Evolutionary conservation across 2,797 vertebrate genomes (phyloP).

Genomic region (Psittacula derbiana): DNA sequence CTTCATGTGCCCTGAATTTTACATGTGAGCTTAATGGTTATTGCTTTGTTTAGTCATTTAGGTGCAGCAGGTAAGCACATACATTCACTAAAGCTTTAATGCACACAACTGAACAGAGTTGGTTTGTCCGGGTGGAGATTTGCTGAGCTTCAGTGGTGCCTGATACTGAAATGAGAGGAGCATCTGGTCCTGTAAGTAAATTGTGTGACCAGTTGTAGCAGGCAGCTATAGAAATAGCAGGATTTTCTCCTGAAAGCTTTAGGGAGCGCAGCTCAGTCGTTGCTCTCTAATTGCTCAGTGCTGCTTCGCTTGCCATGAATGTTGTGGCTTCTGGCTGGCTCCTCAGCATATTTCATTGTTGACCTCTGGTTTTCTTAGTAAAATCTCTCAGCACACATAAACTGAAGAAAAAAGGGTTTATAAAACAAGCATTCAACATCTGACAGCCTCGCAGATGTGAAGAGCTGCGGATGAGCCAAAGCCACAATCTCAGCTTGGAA

Average conservation of each 20-base stretch:
- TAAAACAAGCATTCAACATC: neutral
- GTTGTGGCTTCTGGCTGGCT: slow-evolving; percentile 19
- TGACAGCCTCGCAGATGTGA: neutral
- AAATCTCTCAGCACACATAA: neutral
- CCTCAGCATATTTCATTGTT: neutral
- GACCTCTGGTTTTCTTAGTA: slow-evolving; percentile 1
- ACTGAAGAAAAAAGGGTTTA: neutral
- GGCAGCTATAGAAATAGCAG: neutral
- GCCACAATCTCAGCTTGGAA: neutral
- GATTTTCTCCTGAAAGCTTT: neutral
- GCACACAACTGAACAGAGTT: neutral
- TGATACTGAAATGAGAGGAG: neutral
- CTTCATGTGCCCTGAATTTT: neutral
- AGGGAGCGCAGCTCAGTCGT: neutral
- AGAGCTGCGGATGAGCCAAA: neutral
- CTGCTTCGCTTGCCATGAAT: neutral
- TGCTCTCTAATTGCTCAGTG: neutral
- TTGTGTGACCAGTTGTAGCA: neutral
- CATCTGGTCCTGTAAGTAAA: neutral
- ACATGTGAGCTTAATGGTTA: neutral
- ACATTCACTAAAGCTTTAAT: neutral
- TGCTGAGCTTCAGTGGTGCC: neutral
- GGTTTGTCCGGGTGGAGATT: neutral
- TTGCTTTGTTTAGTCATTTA: neutral
- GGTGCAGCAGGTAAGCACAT: neutral